Conservation (phyloP, 2,113 vertebrate species). For the Ranitomeya imitator region DNA sequence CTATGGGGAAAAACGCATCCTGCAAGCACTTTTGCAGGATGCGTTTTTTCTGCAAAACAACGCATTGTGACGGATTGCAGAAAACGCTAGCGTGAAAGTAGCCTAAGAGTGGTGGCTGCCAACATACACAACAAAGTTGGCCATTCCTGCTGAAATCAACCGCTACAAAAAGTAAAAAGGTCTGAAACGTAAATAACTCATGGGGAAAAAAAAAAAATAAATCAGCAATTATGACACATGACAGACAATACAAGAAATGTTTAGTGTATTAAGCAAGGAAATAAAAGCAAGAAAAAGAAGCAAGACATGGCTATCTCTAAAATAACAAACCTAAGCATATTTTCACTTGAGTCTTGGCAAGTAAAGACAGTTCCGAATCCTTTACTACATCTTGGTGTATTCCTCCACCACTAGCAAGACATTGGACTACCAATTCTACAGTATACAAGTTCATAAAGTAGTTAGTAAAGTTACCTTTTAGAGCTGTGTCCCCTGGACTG, state of each 20-base stretch:
- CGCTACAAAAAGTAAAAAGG: too few relatives aligned
- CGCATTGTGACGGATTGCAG: too few relatives aligned
- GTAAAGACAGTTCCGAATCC: neutral
- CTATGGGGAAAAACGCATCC: too few relatives aligned
- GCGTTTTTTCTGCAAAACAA: too few relatives aligned
- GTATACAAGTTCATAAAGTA: slow-evolving; percentile 60
- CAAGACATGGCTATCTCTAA: neutral
- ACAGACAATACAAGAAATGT: neutral
- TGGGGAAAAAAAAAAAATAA: too few relatives aligned
- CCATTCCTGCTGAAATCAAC: too few relatives aligned
- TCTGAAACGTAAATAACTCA: too few relatives aligned
- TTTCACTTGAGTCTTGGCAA: neutral
- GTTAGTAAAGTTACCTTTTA: slow-evolving; percentile 89
- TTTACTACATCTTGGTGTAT: neutral
- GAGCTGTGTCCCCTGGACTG: slow-evolving; percentile 96
- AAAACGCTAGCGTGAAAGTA: too few relatives aligned
- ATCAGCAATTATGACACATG: too few relatives aligned
- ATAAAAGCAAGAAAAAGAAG: neutral
- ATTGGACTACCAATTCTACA: neutral
- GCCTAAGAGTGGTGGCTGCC: too few relatives aligned
- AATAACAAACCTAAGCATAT: neutral
- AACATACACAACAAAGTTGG: too few relatives aligned
- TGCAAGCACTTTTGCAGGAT: too few relatives aligned
- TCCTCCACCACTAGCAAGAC: neutral
- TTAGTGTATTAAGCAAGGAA: slow-evolving; percentile 15